Evolutionary conservation across 2,113 vertebrate genomes (phyloP).

Genomic region (Phrynosoma blainvillii): DNA sequence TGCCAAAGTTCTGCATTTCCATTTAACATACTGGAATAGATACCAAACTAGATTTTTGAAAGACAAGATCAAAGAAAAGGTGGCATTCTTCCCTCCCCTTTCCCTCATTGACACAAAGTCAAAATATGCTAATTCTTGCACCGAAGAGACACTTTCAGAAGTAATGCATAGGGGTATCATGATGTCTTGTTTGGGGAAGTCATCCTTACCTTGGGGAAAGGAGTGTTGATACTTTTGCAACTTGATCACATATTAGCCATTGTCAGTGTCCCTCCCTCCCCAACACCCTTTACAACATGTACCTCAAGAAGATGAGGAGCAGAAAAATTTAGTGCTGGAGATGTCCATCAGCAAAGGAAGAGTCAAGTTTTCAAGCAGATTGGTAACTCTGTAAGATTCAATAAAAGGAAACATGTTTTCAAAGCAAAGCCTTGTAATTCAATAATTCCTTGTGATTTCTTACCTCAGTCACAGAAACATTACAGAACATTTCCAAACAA

Average conservation of each 20-base stretch:
- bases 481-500: background rate
- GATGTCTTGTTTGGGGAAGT: background rate
- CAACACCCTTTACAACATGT: background rate
- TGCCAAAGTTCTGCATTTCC: too few species aligned
- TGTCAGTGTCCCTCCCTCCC: background rate
- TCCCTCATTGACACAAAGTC: too few species aligned
- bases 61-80: background rate
- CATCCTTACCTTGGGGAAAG: background rate
- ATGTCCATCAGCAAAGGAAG: background rate
- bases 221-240: background rate
- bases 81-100: background rate
- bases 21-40: too few species aligned
- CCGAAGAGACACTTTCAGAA: too few species aligned
- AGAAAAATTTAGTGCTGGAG: background rate
- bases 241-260: too few species aligned
- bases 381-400: background rate
- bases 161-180: too few species aligned
- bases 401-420: background rate
- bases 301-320: background rate
- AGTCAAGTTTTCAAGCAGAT: background rate
- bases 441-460: background rate
- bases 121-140: too few species aligned
- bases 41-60: background rate
- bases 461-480: too few species aligned
- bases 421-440: background rate